phyloP scores from a whole-genome alignment of 2,113 vertebrate genomes.

The Pseudorasbora parva region DNA sequence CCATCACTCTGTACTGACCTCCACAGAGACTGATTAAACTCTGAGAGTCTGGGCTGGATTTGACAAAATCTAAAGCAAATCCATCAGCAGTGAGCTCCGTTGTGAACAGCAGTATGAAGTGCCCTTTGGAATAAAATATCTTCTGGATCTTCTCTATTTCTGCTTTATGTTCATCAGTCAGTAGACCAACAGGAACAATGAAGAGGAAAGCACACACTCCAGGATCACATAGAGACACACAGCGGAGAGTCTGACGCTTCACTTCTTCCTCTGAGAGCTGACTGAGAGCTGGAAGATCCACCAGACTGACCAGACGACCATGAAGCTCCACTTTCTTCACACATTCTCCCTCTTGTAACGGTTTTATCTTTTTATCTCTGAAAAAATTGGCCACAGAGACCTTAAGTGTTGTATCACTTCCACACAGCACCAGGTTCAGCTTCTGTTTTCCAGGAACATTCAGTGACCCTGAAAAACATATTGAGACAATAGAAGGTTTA shows the following conservation, averaged over 20 bases:
- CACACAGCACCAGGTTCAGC: conserved; percentile 48
- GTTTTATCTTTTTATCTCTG: neutral
- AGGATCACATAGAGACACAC: neutral
- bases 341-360: no score
- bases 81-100: neutral
- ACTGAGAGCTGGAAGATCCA: conserved; percentile 46
- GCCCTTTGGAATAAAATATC: neutral
- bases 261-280: conserved; percentile 32
- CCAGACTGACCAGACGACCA: neutral
- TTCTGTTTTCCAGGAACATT: no score
- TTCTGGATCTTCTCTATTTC: neutral
- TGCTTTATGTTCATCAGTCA: neutral
- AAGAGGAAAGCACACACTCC: neutral
- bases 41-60: neutral
- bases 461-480: no score
- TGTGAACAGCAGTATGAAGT: neutral
- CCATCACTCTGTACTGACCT: neutral
- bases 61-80: neutral
- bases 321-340: neutral
- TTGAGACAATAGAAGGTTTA: no score
- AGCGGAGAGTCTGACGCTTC: neutral
- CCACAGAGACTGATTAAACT: neutral
- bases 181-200: neutral
- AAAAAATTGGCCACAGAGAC: neutral
- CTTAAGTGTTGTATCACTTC: neutral